Percentiles rank a stretch among this genome's conserved stretches.
Evolutionary conservation across 2,888 invertebrate genomes (phyloP).

Genomic region (Caenorhabditis sp.): DNA sequence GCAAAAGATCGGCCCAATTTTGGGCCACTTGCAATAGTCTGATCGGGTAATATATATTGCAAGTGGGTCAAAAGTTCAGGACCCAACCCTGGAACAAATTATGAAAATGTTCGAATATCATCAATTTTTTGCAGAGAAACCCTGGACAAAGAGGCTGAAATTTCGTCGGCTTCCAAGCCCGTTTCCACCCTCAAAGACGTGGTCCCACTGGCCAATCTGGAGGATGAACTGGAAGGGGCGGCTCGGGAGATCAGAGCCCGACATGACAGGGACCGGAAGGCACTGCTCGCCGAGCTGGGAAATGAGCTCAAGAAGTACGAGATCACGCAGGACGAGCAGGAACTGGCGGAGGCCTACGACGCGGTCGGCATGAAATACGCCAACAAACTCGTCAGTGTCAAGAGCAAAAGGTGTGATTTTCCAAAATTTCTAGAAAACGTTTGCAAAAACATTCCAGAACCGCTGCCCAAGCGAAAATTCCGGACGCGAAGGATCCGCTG

Average conservation of each 20-base stretch:
- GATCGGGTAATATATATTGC: no score
- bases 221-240: slow-evolving; percentile 74
- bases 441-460: slow-evolving; percentile 27
- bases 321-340: slow-evolving; percentile 63
- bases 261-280: slow-evolving; percentile 69
- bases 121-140: slow-evolving; percentile 26
- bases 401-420: slow-evolving; percentile 62
- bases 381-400: slow-evolving; percentile 61
- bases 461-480: slow-evolving; percentile 42
- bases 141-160: slow-evolving; percentile 25
- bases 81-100: no score
- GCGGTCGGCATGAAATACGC: slow-evolving; percentile 54
- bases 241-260: slow-evolving; percentile 70
- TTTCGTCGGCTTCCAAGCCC: neutral
- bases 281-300: slow-evolving; percentile 66
- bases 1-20: no score
- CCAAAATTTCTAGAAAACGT: neutral
- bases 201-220: slow-evolving; percentile 37
- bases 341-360: slow-evolving; percentile 60
- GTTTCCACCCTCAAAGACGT: slow-evolving; percentile 6
- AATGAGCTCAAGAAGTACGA: slow-evolving; percentile 65
- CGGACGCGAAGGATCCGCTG: slow-evolving; percentile 31
- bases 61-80: no score
- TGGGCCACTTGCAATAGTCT: no score
- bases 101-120: neutral